phyloP scores from a whole-genome alignment of 2,113 vertebrate species.

The Nansenia antarctica region DNA sequence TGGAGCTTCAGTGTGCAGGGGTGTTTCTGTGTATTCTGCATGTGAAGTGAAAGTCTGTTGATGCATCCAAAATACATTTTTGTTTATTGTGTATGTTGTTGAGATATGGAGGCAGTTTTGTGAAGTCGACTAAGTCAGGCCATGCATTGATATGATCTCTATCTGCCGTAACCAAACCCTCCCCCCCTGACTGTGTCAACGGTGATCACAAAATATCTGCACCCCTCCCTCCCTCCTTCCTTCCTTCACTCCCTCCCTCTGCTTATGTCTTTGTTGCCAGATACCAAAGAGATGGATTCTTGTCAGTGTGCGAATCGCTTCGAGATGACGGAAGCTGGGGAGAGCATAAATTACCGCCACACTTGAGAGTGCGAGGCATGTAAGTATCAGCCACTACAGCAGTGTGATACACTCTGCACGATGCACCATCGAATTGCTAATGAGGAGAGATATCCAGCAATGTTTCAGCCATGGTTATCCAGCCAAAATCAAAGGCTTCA shows the following conservation, averaged over 20 bases:
- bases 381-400: slow-evolving; percentile 57
- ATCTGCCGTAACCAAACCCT: slow-evolving; percentile 55
- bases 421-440: slow-evolving; percentile 65
- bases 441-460: slow-evolving; percentile 47
- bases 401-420: slow-evolving; percentile 46
- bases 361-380: slow-evolving; percentile 63
- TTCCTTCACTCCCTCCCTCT: slow-evolving; percentile 16
- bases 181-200: slow-evolving; percentile 38
- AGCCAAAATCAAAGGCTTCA: slow-evolving; percentile 62
- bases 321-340: slow-evolving; percentile 57
- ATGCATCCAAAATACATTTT: too few species aligned
- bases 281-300: slow-evolving; percentile 61
- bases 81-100: background rate
- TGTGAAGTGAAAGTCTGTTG: slow-evolving; percentile 4
- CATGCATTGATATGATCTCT: slow-evolving; percentile 18
- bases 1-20: slow-evolving; percentile 3
- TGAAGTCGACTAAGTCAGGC: background rate
- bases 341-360: slow-evolving; percentile 65
- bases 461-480: slow-evolving; percentile 48
- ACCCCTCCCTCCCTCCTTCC: slow-evolving; percentile 21
- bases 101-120: background rate
- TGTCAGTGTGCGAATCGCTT: slow-evolving; percentile 63
- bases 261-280: slow-evolving; percentile 54
- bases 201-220: slow-evolving; percentile 51
- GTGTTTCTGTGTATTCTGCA: background rate